These are phyloP conservation scores for Mola mola DNA, from an alignment of 2,113 vertebrate species.

Conservation along the genomic window DNA sequence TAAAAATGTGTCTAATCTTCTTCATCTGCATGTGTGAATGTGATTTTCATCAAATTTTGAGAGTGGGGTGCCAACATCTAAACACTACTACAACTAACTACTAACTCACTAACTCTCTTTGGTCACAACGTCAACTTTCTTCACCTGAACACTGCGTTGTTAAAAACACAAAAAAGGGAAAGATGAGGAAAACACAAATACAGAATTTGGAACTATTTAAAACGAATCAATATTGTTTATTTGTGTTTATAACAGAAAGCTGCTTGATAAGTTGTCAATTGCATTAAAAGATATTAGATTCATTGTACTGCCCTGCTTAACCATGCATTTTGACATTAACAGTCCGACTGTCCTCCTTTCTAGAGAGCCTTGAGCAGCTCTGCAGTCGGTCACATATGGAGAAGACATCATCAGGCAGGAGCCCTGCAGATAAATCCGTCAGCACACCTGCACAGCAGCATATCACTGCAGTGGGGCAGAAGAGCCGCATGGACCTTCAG, in stretches of 20 bases:
- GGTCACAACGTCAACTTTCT: too few species aligned
- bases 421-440: constrained; percentile 42
- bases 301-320: neutral
- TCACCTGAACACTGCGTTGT: too few species aligned
- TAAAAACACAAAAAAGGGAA: too few species aligned
- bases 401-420: constrained; percentile 30
- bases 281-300: too few species aligned
- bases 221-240: too few species aligned
- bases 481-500: constrained; percentile 87
- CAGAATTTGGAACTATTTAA: neutral
- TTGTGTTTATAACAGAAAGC: too few species aligned
- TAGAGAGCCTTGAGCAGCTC: constrained; percentile 67
- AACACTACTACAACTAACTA: too few species aligned
- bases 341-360: neutral
- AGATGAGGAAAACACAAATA: neutral
- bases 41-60: too few species aligned
- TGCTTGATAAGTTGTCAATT: too few species aligned
- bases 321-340: neutral
- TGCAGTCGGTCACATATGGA: constrained; percentile 54
- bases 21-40: too few species aligned
- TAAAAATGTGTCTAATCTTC: neutral
- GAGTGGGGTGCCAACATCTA: neutral
- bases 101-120: too few species aligned
- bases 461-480: constrained; percentile 75
- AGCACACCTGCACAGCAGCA: constrained; percentile 60